Evolutionary conservation across 2,888 invertebrate genomes (phyloP).

Genomic region (Mesorhabditis sp.): DNA sequence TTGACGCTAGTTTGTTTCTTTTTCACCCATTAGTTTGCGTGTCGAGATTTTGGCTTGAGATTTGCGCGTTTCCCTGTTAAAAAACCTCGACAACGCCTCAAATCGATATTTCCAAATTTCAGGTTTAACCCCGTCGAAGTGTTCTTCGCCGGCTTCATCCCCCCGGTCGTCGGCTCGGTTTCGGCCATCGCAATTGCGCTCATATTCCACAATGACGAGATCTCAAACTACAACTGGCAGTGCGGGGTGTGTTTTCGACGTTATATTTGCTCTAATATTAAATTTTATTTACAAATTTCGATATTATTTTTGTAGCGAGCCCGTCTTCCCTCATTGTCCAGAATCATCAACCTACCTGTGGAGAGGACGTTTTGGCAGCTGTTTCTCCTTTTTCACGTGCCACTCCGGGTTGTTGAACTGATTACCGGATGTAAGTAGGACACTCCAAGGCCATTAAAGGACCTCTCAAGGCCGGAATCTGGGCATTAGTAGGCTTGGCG

Average conservation of each 20-base stretch:
- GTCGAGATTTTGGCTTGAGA: too few relatives aligned
- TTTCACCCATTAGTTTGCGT: too few relatives aligned
- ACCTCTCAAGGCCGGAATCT: background rate
- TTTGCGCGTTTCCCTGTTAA: too few relatives aligned
- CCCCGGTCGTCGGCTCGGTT: slow-evolving; percentile 53
- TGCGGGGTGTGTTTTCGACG: slow-evolving; percentile 44
- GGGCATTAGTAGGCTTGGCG: background rate
- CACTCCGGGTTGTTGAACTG: slow-evolving; percentile 50
- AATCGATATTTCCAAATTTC: slow-evolving; percentile 5
- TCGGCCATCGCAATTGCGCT: slow-evolving; percentile 52
- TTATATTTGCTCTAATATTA: background rate
- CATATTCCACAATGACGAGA: slow-evolving; percentile 55
- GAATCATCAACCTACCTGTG: slow-evolving; percentile 56
- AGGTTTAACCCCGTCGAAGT: slow-evolving; percentile 42
- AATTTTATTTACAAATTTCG: background rate
- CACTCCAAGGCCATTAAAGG: background rate
- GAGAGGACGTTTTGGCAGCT: slow-evolving; percentile 57
- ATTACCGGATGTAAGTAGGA: slow-evolving; percentile 49
- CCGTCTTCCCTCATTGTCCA: slow-evolving; percentile 52
- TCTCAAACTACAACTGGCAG: slow-evolving; percentile 57
- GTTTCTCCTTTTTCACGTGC: slow-evolving; percentile 55
- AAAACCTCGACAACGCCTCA: background rate
- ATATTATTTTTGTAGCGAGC: slow-evolving; percentile 42
- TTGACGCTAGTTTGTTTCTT: too few relatives aligned
- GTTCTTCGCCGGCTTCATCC: slow-evolving; percentile 53